phyloP scores from a whole-genome alignment of 2,888 invertebrate species.

The Nematopogon swammerdamellus region DNA sequence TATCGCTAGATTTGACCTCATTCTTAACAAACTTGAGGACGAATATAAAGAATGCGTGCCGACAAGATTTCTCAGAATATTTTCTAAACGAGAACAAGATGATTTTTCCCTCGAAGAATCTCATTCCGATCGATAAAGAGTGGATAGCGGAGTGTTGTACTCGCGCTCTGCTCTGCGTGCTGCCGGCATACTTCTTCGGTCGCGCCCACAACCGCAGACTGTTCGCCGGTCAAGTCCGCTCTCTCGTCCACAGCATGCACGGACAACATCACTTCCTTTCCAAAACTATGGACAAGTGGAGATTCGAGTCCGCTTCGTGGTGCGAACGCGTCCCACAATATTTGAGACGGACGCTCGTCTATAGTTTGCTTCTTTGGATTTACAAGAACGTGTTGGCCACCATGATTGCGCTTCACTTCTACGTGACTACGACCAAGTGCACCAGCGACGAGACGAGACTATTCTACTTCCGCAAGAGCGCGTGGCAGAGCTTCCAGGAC shows the following conservation, averaged over 20 bases:
- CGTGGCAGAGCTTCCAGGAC: slow-evolving; percentile 47
- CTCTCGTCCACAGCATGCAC: slow-evolving; percentile 34
- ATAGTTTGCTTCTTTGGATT: slow-evolving; percentile 26
- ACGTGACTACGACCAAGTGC: slow-evolving; percentile 40
- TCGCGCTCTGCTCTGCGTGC: slow-evolving; percentile 24
- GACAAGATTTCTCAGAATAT: slow-evolving; percentile 28
- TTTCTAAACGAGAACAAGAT: slow-evolving; percentile 17
- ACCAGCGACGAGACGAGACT: slow-evolving; percentile 41
- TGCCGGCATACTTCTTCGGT: slow-evolving; percentile 31
- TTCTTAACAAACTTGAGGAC: slow-evolving; percentile 20
- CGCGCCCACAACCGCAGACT: slow-evolving; percentile 28
- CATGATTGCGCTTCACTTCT: slow-evolving; percentile 39
- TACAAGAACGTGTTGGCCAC: slow-evolving; percentile 29
- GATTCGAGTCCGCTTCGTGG: slow-evolving; percentile 26
- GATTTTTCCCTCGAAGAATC: no score
- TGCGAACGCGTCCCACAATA: slow-evolving; percentile 11
- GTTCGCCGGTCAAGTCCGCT: slow-evolving; percentile 25
- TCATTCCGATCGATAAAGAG: slow-evolving; percentile 22
- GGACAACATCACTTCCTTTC: slow-evolving; percentile 27
- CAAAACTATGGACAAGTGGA: slow-evolving; percentile 28
- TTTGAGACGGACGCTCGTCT: slow-evolving; percentile 17
- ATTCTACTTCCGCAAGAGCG: slow-evolving; percentile 36
- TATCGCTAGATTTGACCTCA: slow-evolving; percentile 18
- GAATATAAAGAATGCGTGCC: slow-evolving; percentile 23
- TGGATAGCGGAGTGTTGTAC: slow-evolving; percentile 23